A percentile compares a stretch with the other conserved stretches of the same genome.
Conservation (phyloP, 2,888 invertebrate species). For the Colostygia pectinataria region DNA sequence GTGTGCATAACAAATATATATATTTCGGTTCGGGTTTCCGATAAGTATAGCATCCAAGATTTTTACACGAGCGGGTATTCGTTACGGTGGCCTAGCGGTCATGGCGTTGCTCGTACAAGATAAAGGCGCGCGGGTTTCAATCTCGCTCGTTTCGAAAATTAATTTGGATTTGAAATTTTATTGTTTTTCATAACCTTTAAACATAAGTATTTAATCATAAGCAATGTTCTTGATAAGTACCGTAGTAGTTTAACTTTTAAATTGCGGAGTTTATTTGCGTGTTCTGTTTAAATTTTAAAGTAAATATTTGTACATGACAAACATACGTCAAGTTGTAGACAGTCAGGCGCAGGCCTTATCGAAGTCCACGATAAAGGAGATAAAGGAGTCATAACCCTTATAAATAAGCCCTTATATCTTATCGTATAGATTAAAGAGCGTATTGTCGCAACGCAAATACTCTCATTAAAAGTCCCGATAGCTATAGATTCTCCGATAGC, state of each 20-base stretch:
- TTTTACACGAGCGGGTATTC: no score
- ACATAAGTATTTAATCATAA: background rate
- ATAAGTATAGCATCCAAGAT: no score
- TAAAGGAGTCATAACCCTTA: constrained; percentile 21
- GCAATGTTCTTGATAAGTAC: constrained; percentile 14
- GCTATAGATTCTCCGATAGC: no score
- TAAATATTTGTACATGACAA: constrained; percentile 30
- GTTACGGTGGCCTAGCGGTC: no score
- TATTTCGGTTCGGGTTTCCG: no score
- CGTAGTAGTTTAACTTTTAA: constrained; percentile 11
- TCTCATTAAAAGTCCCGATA: constrained; percentile 4
- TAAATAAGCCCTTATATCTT: constrained; percentile 10
- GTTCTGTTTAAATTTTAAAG: constrained; percentile 33
- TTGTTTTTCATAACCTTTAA: no score
- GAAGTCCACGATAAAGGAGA: constrained; percentile 15
- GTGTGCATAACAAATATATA: no score
- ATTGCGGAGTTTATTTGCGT: constrained; percentile 26
- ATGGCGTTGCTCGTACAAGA: no score
- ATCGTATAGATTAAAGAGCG: constrained; percentile 3
- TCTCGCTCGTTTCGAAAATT: no score
- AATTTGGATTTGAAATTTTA: no score
- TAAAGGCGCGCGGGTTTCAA: no score
- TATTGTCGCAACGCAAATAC: constrained; percentile 10
- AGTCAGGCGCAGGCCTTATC: constrained; percentile 24
- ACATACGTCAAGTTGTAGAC: constrained; percentile 24